Conservation (phyloP, 1,140 invertebrate species). For the Eriocheir sinensis region DNA sequence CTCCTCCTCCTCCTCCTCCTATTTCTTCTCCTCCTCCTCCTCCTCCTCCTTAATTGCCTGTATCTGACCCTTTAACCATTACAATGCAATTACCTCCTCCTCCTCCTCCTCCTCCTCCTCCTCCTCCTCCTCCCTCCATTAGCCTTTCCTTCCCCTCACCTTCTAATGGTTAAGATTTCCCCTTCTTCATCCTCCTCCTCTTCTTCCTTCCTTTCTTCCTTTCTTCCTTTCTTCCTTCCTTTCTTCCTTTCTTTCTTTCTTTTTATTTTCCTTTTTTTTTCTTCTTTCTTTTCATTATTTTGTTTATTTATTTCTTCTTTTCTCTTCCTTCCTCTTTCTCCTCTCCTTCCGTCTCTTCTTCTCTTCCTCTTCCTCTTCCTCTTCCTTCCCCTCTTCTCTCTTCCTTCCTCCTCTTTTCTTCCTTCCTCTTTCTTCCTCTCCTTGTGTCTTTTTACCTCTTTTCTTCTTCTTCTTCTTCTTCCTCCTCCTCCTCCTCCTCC, state of each 20-base stretch:
- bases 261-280: not conserved
- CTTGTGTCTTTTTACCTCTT: too few relatives aligned
- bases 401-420: too few relatives aligned
- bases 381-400: not conserved
- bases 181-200: not conserved
- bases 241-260: not conserved
- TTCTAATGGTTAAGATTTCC: not conserved
- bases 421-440: too few relatives aligned
- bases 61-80: not conserved
- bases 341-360: not conserved
- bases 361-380: not conserved
- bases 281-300: not conserved
- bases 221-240: not conserved
- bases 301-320: not conserved
- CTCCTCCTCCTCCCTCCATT: not conserved
- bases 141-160: not conserved
- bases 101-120: not conserved
- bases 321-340: not conserved
- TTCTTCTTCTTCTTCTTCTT: too few relatives aligned
- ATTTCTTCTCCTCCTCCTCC: not conserved
- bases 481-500: too few relatives aligned
- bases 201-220: not conserved
- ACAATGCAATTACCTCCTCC: slow-evolving; percentile 29
- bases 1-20: slow-evolving; percentile 3
- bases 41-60: not conserved